Conservation (phyloP, 2,797 vertebrate genomes). For the Phoxinus dragarum region DNA sequence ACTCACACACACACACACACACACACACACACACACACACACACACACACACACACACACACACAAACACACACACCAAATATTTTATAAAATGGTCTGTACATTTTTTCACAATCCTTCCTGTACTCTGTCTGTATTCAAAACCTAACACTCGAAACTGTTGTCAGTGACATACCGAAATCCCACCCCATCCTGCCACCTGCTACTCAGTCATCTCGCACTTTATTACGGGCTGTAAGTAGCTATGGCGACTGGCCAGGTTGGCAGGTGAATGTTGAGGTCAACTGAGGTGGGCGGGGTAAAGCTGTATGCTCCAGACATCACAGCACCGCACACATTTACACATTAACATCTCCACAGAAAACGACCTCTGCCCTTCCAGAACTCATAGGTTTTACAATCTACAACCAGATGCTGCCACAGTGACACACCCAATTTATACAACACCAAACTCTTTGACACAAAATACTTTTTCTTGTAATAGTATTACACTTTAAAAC, state of each 20-base stretch:
- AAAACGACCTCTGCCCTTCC: conserved; percentile 50
- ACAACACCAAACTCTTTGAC: conserved; percentile 1
- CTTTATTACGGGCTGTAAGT: conserved; percentile 41
- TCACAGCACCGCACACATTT: conserved; percentile 32
- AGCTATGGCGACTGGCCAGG: conserved; percentile 52
- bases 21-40: neutral
- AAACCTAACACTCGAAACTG: conserved; percentile 21
- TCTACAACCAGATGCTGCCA: conserved; percentile 21
- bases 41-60: no score
- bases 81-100: conserved; percentile 25
- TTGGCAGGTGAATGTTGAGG: conserved; percentile 45
- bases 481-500: neutral
- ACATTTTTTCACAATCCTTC: neutral
- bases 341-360: conserved; percentile 56
- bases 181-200: conserved; percentile 43
- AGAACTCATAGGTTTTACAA: conserved; percentile 28
- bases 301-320: conserved; percentile 44
- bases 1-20: neutral
- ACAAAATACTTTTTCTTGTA: neutral
- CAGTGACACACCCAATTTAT: conserved; percentile 3
- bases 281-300: conserved; percentile 8
- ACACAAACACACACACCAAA: neutral
- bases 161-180: conserved; percentile 40
- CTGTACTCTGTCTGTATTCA: conserved; percentile 12
- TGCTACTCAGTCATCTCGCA: conserved; percentile 49